Percentiles rank a stretch among this genome's conserved stretches.
Conservation (phyloP, 1,140 invertebrate genomes). For the Drosophila arawakana region DNA sequence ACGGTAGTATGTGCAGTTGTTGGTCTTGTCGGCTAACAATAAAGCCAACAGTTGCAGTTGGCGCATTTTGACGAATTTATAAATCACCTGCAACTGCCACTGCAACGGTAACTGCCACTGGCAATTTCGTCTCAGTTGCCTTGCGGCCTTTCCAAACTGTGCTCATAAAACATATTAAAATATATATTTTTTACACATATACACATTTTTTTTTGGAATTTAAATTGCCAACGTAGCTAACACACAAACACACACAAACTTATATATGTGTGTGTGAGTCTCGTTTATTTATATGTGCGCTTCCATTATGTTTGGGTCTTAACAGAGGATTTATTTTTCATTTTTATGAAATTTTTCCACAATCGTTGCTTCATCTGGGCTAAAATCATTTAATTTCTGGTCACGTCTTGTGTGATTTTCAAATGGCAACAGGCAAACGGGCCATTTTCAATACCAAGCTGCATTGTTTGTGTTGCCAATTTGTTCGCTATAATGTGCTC, state of each 20-base stretch:
- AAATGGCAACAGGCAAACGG: constrained; percentile 57
- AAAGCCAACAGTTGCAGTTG: constrained; percentile 33
- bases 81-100: constrained; percentile 62
- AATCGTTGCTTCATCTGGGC: constrained; percentile 62
- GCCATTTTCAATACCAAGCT: constrained; percentile 39
- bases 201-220: constrained; percentile 4
- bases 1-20: background rate
- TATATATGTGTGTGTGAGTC: constrained; percentile 3
- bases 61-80: constrained; percentile 70
- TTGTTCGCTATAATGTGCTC: constrained; percentile 33
- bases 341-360: constrained; percentile 70
- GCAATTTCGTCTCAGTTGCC: constrained; percentile 47
- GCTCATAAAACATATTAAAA: constrained; percentile 75
- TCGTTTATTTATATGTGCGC: constrained; percentile 47
- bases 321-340: constrained; percentile 72
- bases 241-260: background rate
- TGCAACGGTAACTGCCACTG: constrained; percentile 26
- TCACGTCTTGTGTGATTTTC: constrained; percentile 76
- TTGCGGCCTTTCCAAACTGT: constrained; percentile 22
- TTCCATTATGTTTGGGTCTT: constrained; percentile 43
- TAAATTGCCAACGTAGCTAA: constrained; percentile 12
- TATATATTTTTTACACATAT: constrained; percentile 34
- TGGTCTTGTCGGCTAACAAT: constrained; percentile 13
- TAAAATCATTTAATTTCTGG: constrained; percentile 73
- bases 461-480: constrained; percentile 38